Base-by-base conservation (phyloP, 1,140 invertebrate species). In the Rhopalosiphum padi region DNA sequence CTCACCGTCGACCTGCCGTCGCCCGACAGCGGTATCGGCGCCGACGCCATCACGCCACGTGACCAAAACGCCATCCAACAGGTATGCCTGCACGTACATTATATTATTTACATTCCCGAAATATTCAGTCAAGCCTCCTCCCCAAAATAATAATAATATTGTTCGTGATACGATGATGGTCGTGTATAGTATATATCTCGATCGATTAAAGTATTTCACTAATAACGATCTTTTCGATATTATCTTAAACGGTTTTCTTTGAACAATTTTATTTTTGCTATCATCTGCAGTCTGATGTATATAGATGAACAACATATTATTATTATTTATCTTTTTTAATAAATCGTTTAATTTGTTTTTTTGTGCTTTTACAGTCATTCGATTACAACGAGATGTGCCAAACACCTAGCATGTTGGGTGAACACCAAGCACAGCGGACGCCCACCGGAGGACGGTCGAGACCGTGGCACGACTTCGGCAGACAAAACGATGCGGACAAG, bases 401-500 rank as follows among this genome's bases (percentile, higher is more conserved):
- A 96, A 95, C 95, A 21, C 95, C 95, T 68, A 95, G 95, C 94
- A 95, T 96, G 91, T 95, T 95, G 95, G 93, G 23, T 92, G 94
- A 93, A 82, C 94, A 94, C 94, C 94, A 94, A 94, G 94, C 89
- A 93, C 95, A 51, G 55, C 94, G 90, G 90, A 94, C 92, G 30
- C 93, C 94, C 25, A 87, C 94, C 89, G 77, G 94, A 85, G 96
- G 97, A 37, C 97, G 97, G 94, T 98, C 97, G 68, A 95, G 98
- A 94, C 98, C 98, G 93, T 98, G 98, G 98, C 98, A 98, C 95
- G 98, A 99, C 95, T 99, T 98, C 95, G 98, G 98, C 43, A 96
- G 98, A 94, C 98, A 98, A 95, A 98, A 98, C 95, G 98, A 99
- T 95, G 97, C 98, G 91, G 98, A 99, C 95, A 99, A 99, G 96